phyloP scores from a whole-genome alignment of 2,113 vertebrate species.

The Drymodes brunneopygia region DNA sequence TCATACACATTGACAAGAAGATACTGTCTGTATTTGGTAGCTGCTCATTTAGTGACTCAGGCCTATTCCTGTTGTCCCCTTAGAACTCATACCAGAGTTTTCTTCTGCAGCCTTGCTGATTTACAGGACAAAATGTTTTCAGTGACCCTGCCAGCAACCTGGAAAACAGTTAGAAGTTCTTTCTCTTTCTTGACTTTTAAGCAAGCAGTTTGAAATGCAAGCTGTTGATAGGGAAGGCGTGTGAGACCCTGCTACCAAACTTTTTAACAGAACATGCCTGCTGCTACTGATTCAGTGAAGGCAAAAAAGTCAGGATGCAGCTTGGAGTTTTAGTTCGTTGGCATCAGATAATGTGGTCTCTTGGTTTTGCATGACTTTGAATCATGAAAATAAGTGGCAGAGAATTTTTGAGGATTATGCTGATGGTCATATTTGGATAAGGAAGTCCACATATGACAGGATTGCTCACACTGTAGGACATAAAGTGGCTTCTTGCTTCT shows the following conservation, averaged over 20 bases:
- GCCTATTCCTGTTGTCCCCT: slow-evolving; percentile 12
- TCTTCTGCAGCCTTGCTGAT: not conserved
- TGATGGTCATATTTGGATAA: not conserved
- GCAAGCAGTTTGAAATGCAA: not conserved
- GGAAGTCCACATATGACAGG: not conserved
- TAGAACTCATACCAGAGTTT: not conserved
- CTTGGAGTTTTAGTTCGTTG: not conserved
- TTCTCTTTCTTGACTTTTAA: not conserved
- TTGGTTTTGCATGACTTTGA: not conserved
- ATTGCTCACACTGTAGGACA: not conserved
- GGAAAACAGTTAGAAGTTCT: not conserved
- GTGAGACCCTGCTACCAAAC: not conserved
- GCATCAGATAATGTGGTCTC: not conserved
- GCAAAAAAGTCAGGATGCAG: not conserved
- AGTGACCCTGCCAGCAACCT: not conserved
- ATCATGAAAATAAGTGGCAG: not conserved
- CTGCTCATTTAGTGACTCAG: slow-evolving; percentile 51
- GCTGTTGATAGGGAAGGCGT: not conserved
- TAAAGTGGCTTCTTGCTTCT: not conserved
- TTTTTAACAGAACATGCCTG: not conserved
- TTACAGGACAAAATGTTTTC: not conserved
- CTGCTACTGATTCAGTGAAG: not conserved
- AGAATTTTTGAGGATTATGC: not conserved
- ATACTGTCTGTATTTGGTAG: slow-evolving; percentile 33
- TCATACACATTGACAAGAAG: slow-evolving; percentile 18